phyloP scores from a whole-genome alignment of 1,140 invertebrate species.

The Luehdorfia chinensis region DNA sequence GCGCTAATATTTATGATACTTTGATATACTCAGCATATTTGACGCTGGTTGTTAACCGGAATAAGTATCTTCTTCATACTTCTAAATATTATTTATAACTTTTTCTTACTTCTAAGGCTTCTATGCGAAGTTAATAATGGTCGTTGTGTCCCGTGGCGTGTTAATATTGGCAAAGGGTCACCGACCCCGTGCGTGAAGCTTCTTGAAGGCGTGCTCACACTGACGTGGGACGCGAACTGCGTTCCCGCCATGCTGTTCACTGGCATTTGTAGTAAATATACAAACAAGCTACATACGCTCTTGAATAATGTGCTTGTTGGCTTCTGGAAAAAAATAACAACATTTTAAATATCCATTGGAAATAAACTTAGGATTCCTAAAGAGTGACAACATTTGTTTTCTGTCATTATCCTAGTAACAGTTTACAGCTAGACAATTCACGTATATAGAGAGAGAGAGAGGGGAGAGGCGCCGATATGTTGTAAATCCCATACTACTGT shows the following conservation, averaged over 20 bases:
- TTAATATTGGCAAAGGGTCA: constrained; percentile 39
- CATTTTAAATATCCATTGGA: too few species aligned
- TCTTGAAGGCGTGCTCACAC: constrained; percentile 58
- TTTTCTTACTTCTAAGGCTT: constrained; percentile 38
- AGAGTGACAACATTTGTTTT: too few species aligned
- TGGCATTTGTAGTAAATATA: constrained; percentile 26
- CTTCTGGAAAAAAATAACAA: constrained; percentile 21
- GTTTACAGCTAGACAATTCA: too few species aligned
- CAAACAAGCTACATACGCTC: constrained; percentile 20
- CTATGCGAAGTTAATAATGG: constrained; percentile 25
- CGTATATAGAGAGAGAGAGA: too few species aligned
- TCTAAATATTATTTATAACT: not conserved
- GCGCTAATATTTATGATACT: too few species aligned
- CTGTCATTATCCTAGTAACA: too few species aligned
- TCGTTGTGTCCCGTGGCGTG: constrained; percentile 27
- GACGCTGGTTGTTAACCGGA: too few species aligned
- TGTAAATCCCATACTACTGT: too few species aligned
- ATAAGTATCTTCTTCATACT: too few species aligned
- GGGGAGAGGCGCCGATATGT: too few species aligned
- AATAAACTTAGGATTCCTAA: too few species aligned
- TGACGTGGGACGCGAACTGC: constrained; percentile 68
- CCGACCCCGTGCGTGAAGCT: constrained; percentile 72
- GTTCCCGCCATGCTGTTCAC: constrained; percentile 30
- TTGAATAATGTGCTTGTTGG: constrained; percentile 7
- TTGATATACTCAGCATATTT: too few species aligned